Evolutionary conservation across 2,113 vertebrate genomes (phyloP).

Genomic region (Neogale vison): DNA sequence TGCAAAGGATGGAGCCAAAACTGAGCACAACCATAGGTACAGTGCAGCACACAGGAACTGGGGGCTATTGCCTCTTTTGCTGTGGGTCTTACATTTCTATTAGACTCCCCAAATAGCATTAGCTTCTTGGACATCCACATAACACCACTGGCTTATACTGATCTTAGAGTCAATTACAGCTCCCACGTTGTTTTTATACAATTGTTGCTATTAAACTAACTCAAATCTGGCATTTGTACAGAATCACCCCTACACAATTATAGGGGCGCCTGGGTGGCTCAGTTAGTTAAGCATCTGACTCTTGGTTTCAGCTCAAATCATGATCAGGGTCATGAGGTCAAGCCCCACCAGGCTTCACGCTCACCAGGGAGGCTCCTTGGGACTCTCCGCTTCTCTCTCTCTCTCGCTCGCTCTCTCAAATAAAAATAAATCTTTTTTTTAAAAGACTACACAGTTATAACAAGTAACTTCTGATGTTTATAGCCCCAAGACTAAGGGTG

Average conservation of each 20-base stretch:
- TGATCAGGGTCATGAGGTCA: background rate
- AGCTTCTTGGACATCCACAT: background rate
- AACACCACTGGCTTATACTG: background rate
- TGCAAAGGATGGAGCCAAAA: background rate
- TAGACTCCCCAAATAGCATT: background rate
- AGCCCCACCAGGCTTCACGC: background rate
- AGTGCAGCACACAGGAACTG: background rate
- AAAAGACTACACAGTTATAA: background rate
- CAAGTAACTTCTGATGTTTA: background rate
- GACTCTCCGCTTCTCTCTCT: background rate
- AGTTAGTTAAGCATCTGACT: background rate
- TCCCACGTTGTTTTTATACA: conserved; percentile 17
- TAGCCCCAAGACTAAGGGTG: background rate
- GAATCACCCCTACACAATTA: background rate
- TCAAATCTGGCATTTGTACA: background rate
- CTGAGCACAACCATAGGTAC: background rate
- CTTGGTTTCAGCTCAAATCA: background rate
- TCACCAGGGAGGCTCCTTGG: background rate
- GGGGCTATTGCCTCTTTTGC: background rate
- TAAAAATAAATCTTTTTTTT: background rate
- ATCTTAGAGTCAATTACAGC: background rate
- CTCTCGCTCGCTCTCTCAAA: background rate
- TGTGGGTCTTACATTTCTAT: background rate
- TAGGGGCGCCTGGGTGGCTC: background rate
- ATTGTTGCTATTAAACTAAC: background rate